Evolutionary conservation across 1,140 invertebrate species (phyloP), one percentile per base, ranked within the genome.

Genomic region (Geopemphigus sp.): DNA sequence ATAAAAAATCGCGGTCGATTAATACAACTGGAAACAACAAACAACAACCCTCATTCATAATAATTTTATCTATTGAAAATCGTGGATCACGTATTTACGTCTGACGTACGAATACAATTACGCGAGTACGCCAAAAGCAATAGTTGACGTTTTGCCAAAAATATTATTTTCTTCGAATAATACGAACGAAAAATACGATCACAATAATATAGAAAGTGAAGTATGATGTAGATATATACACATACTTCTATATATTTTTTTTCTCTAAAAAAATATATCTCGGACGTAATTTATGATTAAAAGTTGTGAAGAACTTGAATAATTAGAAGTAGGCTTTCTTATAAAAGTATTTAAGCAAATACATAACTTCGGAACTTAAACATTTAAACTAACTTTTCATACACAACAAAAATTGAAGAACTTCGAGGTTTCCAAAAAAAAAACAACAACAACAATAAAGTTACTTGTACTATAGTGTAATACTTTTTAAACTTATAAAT

Each of bases 131-230:
- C 10, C 32, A 66, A 29, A 19, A 66, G 32, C 63, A 66, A 66
- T 66, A 66, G 32, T 66, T 66, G 17, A 5, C n/a, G 39, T 66
- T 39, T n/a, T n/a, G 63, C 63, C 63, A 39, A 19, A 45, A 39
- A 45, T 45, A 22, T 45, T 22, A 39, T 39, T 22, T 66, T 64
- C 24, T 45, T 22, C 4, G 10, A 11, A n/a, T n/a, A 66, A 19
- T 45, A 45, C 14, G 8, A 66, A 66, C 45, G 3, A 66, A 66
- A 63, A 63, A 39, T 4, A 39, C 8, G 32, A 39, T 63, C 29
- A 63, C 17, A 63, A 63, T n/a, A 22, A 22, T n/a, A 63, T 11
- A 1, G 26, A 63, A 19, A 63, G 17, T 32, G 6, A 26, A 61
- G 5, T 29, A 59, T 12, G 22, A 59, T 59, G 14, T 26, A 29